A percentile compares a stretch with the other conserved stretches of the same genome.
These are phyloP conservation scores for Pipistrellus pygmaeus DNA, from an alignment of 2,797 vertebrate species.

Conservation along the genomic window DNA sequence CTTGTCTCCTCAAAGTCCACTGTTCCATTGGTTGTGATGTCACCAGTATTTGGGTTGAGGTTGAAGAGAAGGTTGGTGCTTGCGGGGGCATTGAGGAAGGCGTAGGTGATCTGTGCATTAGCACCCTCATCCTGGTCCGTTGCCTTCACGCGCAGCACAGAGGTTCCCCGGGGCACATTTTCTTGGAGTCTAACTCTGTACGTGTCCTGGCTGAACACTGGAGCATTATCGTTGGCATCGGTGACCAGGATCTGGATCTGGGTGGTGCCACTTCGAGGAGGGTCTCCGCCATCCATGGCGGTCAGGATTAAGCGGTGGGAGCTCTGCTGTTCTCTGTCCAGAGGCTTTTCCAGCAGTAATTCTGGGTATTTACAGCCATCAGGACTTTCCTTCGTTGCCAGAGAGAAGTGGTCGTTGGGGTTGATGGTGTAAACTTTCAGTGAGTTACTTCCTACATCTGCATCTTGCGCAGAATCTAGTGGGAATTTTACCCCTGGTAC, in stretches of 20 bases:
- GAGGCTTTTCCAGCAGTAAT: conserved; percentile 78
- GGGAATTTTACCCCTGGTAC: conserved; percentile 79
- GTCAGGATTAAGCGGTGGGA: conserved; percentile 75
- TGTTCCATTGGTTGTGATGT: conserved; percentile 77
- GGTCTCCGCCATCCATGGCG: conserved; percentile 82
- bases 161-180: conserved; percentile 81
- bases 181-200: conserved; percentile 87
- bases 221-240: conserved; percentile 89
- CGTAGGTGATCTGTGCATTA: conserved; percentile 87
- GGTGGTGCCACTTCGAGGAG: conserved; percentile 77
- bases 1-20: conserved; percentile 88
- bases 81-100: conserved; percentile 79
- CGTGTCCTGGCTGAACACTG: conserved; percentile 85
- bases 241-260: conserved; percentile 81
- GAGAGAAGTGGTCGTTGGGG: conserved; percentile 74
- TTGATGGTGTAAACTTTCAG: conserved; percentile 76
- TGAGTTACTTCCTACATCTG: conserved; percentile 80
- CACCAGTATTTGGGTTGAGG: conserved; percentile 79
- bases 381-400: conserved; percentile 81
- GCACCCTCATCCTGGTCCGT: conserved; percentile 85
- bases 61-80: conserved; percentile 78
- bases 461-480: conserved; percentile 78
- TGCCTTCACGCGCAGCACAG: conserved; percentile 74
- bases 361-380: conserved; percentile 79
- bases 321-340: conserved; percentile 80